A percentile compares a stretch with the other conserved stretches of the same genome.
phyloP scores from a whole-genome alignment of 2,888 invertebrate genomes.

The Mantis religiosa region DNA sequence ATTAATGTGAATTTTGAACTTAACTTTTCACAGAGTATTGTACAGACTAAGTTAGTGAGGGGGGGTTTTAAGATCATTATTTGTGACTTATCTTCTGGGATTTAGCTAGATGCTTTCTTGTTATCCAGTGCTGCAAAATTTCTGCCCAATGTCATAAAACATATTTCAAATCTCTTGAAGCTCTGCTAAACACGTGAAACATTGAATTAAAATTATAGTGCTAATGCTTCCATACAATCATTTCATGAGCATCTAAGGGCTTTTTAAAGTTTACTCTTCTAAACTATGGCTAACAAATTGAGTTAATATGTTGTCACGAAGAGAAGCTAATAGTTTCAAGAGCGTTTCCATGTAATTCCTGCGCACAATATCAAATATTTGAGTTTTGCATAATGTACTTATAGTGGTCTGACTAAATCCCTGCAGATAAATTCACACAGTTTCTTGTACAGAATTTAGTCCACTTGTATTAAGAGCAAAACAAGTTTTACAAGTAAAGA shows the following conservation, averaged over 20 bases:
- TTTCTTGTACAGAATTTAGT: slow-evolving; percentile 18
- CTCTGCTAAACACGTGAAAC: neutral
- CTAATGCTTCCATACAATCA: too few species aligned
- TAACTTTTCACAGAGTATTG: slow-evolving; percentile 5
- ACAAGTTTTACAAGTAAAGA: slow-evolving; percentile 18
- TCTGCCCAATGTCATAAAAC: neutral
- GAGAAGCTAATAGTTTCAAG: neutral
- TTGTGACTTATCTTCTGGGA: neutral
- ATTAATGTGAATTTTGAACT: neutral
- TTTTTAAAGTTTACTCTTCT: too few species aligned
- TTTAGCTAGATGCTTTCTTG: slow-evolving; percentile 1
- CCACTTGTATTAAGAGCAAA: slow-evolving; percentile 16
- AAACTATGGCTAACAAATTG: too few species aligned
- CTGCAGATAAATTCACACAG: neutral
- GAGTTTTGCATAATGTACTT: slow-evolving; percentile 12
- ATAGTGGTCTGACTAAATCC: neutral
- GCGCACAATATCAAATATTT: neutral
- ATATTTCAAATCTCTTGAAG: neutral
- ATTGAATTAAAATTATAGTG: neutral
- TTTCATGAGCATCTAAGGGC: too few species aligned
- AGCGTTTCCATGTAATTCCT: neutral
- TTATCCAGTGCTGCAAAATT: neutral
- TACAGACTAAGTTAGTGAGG: neutral
- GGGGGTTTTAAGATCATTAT: neutral
- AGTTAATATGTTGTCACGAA: too few species aligned